A percentile compares a stretch with the other conserved stretches of the same genome.
Evolutionary conservation across 2,113 vertebrate species (phyloP).

Genomic region (Saccopteryx leptura): DNA sequence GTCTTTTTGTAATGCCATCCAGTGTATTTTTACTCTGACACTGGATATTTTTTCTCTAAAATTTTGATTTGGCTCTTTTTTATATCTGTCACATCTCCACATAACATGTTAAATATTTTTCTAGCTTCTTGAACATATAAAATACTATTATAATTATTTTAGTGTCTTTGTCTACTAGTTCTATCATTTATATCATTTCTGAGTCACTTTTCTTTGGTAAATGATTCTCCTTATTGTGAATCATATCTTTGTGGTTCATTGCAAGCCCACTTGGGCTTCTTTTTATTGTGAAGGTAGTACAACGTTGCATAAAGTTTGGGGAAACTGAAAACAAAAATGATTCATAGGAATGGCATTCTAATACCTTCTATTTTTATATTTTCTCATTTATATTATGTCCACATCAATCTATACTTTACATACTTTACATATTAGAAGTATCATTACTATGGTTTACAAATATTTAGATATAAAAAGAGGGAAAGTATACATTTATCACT

Average conservation of each 20-base stretch:
- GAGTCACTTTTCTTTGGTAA: not conserved
- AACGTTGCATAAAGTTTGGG: not conserved
- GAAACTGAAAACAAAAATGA: not conserved
- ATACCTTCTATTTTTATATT: not conserved
- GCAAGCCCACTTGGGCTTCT: not conserved
- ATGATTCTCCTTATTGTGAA: not conserved
- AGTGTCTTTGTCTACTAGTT: not conserved
- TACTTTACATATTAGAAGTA: not conserved
- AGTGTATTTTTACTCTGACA: not conserved
- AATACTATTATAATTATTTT: not conserved
- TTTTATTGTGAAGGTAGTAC: not conserved
- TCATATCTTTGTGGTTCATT: not conserved
- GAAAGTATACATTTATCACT: not conserved
- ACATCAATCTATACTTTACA: not conserved
- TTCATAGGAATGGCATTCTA: not conserved
- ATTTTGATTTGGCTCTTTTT: not conserved
- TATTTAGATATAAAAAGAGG: not conserved
- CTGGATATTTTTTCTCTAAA: not conserved
- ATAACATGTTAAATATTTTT: not conserved
- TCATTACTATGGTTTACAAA: not conserved
- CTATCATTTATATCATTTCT: not conserved
- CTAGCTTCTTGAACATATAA: not conserved
- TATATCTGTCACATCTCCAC: not conserved
- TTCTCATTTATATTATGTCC: not conserved
- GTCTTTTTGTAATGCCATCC: not conserved